phyloP scores from a whole-genome alignment of 1,140 invertebrate genomes.

The Lordiphosa stackelbergi region DNA sequence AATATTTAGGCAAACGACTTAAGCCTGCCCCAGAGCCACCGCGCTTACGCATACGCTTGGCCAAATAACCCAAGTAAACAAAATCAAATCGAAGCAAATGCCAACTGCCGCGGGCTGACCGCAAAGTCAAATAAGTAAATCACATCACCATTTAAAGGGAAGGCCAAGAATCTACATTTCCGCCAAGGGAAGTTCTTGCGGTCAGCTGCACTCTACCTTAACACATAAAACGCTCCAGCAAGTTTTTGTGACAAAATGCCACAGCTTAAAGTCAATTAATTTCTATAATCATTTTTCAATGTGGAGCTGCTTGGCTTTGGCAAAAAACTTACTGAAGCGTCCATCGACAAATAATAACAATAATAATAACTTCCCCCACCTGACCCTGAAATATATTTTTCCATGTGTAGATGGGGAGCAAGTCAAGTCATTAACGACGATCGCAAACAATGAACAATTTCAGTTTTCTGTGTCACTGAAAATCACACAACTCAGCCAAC shows the following conservation, averaged over 20 bases:
- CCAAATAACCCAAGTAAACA: conserved; percentile 43
- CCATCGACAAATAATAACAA: conserved; percentile 19
- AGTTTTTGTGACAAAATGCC: conserved; percentile 11
- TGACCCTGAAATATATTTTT: conserved; percentile 49
- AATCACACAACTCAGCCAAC: conserved; percentile 57
- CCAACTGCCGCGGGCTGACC: conserved; percentile 6
- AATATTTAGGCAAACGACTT: conserved; percentile 43
- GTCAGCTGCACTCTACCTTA: background rate
- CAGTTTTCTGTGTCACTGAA: conserved; percentile 64
- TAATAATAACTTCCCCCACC: conserved; percentile 55
- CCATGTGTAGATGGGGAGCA: conserved; percentile 39
- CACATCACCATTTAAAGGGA: background rate
- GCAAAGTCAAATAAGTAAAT: background rate
- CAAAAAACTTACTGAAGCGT: conserved; percentile 53
- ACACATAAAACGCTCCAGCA: conserved; percentile 8
- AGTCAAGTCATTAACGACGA: conserved; percentile 56
- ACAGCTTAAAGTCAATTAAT: conserved; percentile 40
- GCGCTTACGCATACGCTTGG: conserved; percentile 41
- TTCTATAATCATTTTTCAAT: conserved; percentile 55
- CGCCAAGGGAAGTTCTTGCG: conserved; percentile 3
- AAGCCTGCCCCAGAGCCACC: conserved; percentile 48
- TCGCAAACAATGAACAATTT: conserved; percentile 66
- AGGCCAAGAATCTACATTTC: conserved; percentile 1
- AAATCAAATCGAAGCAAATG: conserved; percentile 10
- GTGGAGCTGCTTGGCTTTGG: conserved; percentile 33